Conservation (phyloP, 2,113 vertebrate species). For the Halichoerus grypus region DNA sequence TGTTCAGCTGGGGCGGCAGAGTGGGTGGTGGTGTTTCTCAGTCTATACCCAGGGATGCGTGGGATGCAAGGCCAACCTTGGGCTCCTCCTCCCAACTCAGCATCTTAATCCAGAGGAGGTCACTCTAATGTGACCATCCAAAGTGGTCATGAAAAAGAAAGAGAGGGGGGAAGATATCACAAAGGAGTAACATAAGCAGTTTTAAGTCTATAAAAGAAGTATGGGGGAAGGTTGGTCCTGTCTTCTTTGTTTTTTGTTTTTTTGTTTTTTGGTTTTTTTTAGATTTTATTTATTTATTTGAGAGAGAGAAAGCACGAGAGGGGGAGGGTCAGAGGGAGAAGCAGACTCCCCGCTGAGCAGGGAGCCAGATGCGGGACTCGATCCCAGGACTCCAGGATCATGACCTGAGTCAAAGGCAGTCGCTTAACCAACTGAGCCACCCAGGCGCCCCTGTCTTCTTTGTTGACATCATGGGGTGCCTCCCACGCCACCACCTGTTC, state of each 20-base stretch:
- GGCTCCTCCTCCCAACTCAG: background rate
- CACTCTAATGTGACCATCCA: background rate
- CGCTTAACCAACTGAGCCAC: too few relatives aligned
- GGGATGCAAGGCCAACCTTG: background rate
- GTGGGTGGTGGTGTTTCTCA: background rate
- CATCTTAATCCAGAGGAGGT: background rate
- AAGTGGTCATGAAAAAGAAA: background rate
- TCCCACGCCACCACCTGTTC: background rate
- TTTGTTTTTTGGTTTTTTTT: too few relatives aligned
- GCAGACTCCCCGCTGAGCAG: too few relatives aligned
- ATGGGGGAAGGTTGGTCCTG: background rate
- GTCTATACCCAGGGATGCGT: background rate
- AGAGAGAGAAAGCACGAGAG: too few relatives aligned
- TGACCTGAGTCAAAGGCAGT: too few relatives aligned
- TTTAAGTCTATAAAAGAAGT: background rate
- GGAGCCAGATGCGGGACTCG: too few relatives aligned
- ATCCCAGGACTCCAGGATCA: too few relatives aligned
- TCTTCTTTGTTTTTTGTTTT: background rate
- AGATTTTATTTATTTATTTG: too few relatives aligned
- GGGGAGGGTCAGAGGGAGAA: too few relatives aligned
- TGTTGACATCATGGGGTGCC: rapidly evolving
- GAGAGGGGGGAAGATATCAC: background rate
- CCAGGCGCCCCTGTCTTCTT: background rate
- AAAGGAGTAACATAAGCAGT: background rate
- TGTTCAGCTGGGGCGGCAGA: background rate